Conservation (phyloP, 2,797 vertebrate species). For the Geotrypetes seraphini region DNA sequence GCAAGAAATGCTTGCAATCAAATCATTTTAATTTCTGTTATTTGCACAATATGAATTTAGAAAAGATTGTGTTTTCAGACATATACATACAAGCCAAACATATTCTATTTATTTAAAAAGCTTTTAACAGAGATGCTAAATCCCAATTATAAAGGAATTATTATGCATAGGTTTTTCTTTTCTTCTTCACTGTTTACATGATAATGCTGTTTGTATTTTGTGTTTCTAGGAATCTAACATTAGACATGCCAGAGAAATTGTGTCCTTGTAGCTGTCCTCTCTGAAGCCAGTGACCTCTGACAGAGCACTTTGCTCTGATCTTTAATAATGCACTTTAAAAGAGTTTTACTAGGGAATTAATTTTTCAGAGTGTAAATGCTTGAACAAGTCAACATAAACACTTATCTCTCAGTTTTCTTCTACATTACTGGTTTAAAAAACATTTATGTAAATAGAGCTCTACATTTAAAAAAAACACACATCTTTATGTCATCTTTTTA, state of each 20-base stretch:
- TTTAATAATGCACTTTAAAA: constrained; percentile 51
- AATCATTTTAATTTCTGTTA: constrained; percentile 41
- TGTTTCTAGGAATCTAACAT: constrained; percentile 23
- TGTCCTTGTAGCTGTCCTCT: constrained; percentile 31
- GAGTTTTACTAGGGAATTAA: constrained; percentile 47
- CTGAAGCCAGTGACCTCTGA: constrained; percentile 36
- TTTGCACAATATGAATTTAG: constrained; percentile 27
- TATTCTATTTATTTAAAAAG: constrained; percentile 46
- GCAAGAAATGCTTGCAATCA: constrained; percentile 36
- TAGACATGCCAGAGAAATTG: constrained; percentile 30
- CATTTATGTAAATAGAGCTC: constrained; percentile 35
- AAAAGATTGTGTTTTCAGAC: constrained; percentile 31
- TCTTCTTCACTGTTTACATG: constrained; percentile 28
- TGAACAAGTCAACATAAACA: constrained; percentile 49
- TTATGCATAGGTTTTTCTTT: constrained; percentile 27
- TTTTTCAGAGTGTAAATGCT: constrained; percentile 43
- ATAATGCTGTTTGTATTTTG: constrained; percentile 26
- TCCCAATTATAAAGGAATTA: constrained; percentile 29
- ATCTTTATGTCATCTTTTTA: no score
- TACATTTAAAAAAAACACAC: no score
- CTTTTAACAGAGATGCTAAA: constrained; percentile 39
- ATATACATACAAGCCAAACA: constrained; percentile 45
- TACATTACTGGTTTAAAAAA: constrained; percentile 47
- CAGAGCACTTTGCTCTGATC: constrained; percentile 41
- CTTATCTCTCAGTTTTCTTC: constrained; percentile 50